A percentile compares a stretch with the other conserved stretches of the same genome.
Evolutionary conservation across 2,797 vertebrate genomes (phyloP).

Genomic region (Salarias fasciatus): DNA sequence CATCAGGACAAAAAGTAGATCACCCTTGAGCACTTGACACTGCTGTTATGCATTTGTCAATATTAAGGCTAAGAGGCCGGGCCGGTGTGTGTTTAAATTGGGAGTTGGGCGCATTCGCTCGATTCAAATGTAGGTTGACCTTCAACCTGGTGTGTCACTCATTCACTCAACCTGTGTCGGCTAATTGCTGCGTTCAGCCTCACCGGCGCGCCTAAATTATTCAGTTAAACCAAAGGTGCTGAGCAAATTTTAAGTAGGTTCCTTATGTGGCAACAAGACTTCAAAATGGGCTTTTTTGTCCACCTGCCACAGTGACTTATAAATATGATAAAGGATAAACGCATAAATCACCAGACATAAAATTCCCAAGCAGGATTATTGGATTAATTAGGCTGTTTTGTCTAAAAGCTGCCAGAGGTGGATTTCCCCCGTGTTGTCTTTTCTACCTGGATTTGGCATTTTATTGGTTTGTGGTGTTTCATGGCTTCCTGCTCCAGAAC

Average conservation of each 20-base stretch:
- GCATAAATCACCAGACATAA: too few species aligned
- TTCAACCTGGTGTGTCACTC: slow-evolving; percentile 69
- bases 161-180: slow-evolving; percentile 62
- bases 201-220: slow-evolving; percentile 30
- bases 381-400: too few species aligned
- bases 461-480: too few species aligned
- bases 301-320: too few species aligned
- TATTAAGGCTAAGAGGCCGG: slow-evolving; percentile 85
- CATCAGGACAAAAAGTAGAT: slow-evolving; percentile 85
- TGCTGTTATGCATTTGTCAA: slow-evolving; percentile 87
- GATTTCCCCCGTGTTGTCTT: too few species aligned
- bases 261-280: too few species aligned
- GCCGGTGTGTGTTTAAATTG: slow-evolving; percentile 73
- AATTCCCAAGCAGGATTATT: too few species aligned
- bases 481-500: too few species aligned
- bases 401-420: too few species aligned
- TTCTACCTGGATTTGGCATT: too few species aligned
- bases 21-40: slow-evolving; percentile 88
- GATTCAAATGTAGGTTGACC: slow-evolving; percentile 71
- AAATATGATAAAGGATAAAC: too few species aligned
- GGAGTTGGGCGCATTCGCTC: slow-evolving; percentile 51
- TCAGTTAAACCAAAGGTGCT: slow-evolving; percentile 3
- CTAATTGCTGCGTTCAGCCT: slow-evolving; percentile 69
- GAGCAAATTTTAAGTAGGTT: slow-evolving; percentile 10
- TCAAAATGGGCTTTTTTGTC: too few species aligned